phyloP scores from a whole-genome alignment of 2,888 invertebrate genomes.

The Luperina nickerlii region DNA sequence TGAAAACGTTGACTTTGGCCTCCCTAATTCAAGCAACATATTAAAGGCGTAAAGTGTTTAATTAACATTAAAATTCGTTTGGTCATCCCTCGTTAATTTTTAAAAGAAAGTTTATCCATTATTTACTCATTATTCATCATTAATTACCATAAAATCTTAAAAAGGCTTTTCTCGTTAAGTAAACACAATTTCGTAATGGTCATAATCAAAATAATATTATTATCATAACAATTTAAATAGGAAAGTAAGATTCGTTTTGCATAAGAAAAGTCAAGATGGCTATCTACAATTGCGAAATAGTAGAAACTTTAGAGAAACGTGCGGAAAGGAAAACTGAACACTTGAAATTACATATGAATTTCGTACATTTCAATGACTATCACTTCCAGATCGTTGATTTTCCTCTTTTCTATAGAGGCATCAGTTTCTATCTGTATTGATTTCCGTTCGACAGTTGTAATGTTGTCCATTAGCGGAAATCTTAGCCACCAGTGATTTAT shows the following conservation, averaged over 20 bases:
- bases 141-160: constrained; percentile 30
- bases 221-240: constrained; percentile 37
- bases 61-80: constrained; percentile 50
- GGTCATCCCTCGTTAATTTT: constrained; percentile 61
- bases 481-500: neutral
- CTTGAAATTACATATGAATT: neutral
- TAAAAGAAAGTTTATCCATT: constrained; percentile 44
- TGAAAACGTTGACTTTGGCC: constrained; percentile 40
- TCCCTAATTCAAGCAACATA: constrained; percentile 22
- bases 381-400: neutral
- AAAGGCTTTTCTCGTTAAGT: constrained; percentile 27
- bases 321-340: constrained; percentile 1
- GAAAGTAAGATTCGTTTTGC: constrained; percentile 35
- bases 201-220: constrained; percentile 26
- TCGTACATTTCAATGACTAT: neutral
- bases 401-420: neutral
- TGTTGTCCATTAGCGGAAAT: neutral
- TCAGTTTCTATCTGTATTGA: neutral
- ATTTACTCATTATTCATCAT: neutral
- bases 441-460: neutral
- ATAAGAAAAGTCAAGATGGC: constrained; percentile 25
- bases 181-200: constrained; percentile 38
- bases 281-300: constrained; percentile 28
- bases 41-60: constrained; percentile 38
- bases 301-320: constrained; percentile 36